These are phyloP conservation scores for Melanotaenia boesemani DNA, from an alignment of 2,797 vertebrate genomes.

Conservation along the genomic window DNA sequence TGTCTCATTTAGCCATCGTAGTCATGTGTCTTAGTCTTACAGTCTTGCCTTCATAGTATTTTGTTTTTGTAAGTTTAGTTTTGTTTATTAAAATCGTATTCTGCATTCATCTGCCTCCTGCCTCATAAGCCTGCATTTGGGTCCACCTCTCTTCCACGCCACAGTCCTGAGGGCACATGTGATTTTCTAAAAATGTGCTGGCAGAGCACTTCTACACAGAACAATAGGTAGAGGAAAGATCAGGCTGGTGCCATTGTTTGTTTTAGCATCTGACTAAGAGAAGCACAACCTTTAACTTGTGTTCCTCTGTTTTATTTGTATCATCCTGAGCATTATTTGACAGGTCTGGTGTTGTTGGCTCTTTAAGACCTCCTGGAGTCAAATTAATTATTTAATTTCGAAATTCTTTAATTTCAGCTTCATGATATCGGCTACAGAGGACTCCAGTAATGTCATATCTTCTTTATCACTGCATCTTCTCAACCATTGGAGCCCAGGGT, in stretches of 20 bases:
- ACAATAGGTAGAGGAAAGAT: slow-evolving; percentile 55
- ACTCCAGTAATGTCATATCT: slow-evolving; percentile 48
- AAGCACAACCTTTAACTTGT: slow-evolving; percentile 10
- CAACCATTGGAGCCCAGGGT: slow-evolving; percentile 29
- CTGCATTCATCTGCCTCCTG: no score
- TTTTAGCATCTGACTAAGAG: slow-evolving; percentile 43
- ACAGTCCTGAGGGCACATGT: slow-evolving; percentile 7
- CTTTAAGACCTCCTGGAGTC: slow-evolving; percentile 18
- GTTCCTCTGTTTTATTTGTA: slow-evolving; percentile 23
- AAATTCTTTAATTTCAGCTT: slow-evolving; percentile 38
- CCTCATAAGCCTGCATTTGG: no score
- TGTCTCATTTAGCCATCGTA: no score
- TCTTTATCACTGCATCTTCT: slow-evolving; percentile 48
- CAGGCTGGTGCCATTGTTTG: slow-evolving; percentile 39
- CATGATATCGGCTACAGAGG: slow-evolving; percentile 42
- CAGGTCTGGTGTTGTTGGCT: slow-evolving; percentile 11
- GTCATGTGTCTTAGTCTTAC: no score
- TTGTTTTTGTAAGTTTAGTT: no score
- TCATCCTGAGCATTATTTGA: slow-evolving; percentile 16
- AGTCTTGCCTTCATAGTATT: no score
- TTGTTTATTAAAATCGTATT: no score
- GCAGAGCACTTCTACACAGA: slow-evolving; percentile 35
- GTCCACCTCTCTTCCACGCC: no score
- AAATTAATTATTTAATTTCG: slow-evolving; percentile 42
- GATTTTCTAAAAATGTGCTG: slow-evolving; percentile 66